Conservation (phyloP, 1,140 invertebrate species). For the Drosophila arizonae region DNA sequence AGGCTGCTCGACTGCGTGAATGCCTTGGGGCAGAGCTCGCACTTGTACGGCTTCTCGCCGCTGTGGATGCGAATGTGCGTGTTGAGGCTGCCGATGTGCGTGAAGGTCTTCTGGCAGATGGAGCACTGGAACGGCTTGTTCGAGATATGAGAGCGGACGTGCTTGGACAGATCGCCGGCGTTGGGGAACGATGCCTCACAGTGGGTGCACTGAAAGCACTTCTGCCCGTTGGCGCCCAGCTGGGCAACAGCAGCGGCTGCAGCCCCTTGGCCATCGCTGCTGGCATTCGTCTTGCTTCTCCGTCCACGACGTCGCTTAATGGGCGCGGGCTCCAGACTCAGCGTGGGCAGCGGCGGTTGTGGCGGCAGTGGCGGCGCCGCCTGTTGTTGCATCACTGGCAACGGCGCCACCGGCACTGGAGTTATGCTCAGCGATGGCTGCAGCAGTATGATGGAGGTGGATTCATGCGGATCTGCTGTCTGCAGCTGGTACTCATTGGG, state of each 20-base stretch:
- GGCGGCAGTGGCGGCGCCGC: not conserved
- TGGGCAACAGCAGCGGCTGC: conserved; percentile 33
- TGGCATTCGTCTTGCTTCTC: conserved; percentile 56
- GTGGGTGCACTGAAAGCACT: conserved; percentile 84
- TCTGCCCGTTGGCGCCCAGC: conserved; percentile 47
- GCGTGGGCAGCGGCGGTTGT: not conserved
- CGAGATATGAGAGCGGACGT: conserved; percentile 84
- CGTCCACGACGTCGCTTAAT: conserved; percentile 70
- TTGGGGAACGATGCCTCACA: conserved; percentile 86
- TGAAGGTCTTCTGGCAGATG: conserved; percentile 83
- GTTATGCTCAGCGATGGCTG: conserved; percentile 53
- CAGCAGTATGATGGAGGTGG: conserved; percentile 73
- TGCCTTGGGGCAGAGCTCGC: conserved; percentile 83
- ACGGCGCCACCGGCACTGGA: conserved; percentile 31
- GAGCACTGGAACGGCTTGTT: conserved; percentile 84
- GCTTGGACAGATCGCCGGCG: conserved; percentile 85
- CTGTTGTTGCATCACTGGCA: not conserved
- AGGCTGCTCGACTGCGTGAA: conserved; percentile 89
- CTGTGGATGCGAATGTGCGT: conserved; percentile 93
- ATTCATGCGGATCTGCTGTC: conserved; percentile 61
- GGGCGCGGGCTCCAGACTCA: conserved; percentile 31
- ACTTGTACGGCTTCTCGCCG: conserved; percentile 82
- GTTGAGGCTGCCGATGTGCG: conserved; percentile 90
- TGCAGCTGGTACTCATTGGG: conserved; percentile 62
- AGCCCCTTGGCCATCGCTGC: conserved; percentile 25